These are phyloP conservation scores for Zeus faber DNA, from an alignment of 2,113 vertebrate species.

Conservation along the genomic window DNA sequence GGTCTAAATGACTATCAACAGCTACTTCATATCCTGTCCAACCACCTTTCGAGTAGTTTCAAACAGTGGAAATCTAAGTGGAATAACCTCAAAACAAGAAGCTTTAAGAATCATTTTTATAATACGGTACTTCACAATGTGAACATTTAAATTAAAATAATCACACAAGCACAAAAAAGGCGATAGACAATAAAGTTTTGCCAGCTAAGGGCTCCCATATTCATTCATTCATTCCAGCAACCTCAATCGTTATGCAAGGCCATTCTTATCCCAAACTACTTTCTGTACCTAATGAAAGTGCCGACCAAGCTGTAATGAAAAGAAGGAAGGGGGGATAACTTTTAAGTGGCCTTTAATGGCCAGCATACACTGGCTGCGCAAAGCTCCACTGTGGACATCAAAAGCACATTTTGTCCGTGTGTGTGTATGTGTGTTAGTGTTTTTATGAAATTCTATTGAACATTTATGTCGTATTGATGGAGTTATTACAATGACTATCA, in stretches of 20 bases:
- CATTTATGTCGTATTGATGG: too few species aligned
- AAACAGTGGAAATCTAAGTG: too few species aligned
- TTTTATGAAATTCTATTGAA: neutral
- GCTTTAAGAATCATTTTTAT: too few species aligned
- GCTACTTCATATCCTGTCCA: too few species aligned
- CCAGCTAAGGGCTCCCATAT: conserved; percentile 26
- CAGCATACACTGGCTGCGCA: conserved; percentile 47
- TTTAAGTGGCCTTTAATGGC: conserved; percentile 51
- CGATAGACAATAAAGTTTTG: conserved; percentile 19
- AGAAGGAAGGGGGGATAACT: conserved; percentile 34
- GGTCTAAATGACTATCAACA: too few species aligned
- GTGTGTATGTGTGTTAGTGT: conserved; percentile 9
- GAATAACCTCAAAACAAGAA: too few species aligned
- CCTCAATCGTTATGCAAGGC: conserved; percentile 11
- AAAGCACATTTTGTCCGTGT: conserved; percentile 24
- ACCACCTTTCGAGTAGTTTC: too few species aligned
- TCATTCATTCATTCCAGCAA: conserved; percentile 25
- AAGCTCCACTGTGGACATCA: conserved; percentile 35
- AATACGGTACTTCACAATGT: too few species aligned
- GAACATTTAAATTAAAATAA: too few species aligned
- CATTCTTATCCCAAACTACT: conserved; percentile 25
- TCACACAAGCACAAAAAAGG: too few species aligned
- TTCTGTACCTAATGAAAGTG: conserved; percentile 35
- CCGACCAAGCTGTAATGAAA: conserved; percentile 36
- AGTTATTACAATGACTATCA: too few species aligned